phyloP scores from a whole-genome alignment of 2,888 invertebrate species.

The Allolobophora icterica region DNA sequence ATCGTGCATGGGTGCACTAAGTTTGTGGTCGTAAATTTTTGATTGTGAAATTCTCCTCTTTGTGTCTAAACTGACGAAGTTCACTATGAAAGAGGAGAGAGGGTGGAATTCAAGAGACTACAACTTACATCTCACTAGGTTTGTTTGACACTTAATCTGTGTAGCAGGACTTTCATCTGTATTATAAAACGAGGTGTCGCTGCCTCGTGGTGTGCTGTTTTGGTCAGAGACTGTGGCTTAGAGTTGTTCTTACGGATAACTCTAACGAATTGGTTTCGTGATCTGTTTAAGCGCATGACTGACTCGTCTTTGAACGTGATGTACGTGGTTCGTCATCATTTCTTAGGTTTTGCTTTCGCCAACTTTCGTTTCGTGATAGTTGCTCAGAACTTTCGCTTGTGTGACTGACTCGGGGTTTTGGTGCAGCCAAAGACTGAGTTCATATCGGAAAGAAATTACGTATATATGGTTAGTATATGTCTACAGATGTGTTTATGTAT shows the following conservation, averaged over 20 bases:
- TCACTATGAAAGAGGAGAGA: not conserved
- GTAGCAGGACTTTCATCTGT: too few relatives aligned
- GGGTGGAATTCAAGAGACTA: not conserved
- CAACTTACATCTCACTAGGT: not conserved
- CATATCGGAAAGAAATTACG: not conserved
- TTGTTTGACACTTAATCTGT: not conserved
- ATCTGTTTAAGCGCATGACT: not conserved
- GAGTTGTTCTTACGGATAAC: not conserved
- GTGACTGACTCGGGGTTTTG: not conserved
- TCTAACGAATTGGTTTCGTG: constrained; percentile 1
- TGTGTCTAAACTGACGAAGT: not conserved
- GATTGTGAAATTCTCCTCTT: not conserved
- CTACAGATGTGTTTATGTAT: not conserved
- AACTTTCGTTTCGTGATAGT: constrained; percentile 1
- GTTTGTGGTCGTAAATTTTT: not conserved
- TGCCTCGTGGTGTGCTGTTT: not conserved
- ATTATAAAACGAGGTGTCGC: not conserved
- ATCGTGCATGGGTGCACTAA: not conserved
- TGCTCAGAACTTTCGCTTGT: constrained; percentile 11
- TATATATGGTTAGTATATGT: constrained; percentile 4
- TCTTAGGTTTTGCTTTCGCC: not conserved
- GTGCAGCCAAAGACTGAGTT: not conserved
- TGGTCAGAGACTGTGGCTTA: constrained; percentile 11
- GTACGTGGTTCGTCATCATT: not conserved
- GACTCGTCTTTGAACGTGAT: not conserved